Evolutionary conservation across 1,140 invertebrate genomes (phyloP).

Genomic region (Ladona fulva): DNA sequence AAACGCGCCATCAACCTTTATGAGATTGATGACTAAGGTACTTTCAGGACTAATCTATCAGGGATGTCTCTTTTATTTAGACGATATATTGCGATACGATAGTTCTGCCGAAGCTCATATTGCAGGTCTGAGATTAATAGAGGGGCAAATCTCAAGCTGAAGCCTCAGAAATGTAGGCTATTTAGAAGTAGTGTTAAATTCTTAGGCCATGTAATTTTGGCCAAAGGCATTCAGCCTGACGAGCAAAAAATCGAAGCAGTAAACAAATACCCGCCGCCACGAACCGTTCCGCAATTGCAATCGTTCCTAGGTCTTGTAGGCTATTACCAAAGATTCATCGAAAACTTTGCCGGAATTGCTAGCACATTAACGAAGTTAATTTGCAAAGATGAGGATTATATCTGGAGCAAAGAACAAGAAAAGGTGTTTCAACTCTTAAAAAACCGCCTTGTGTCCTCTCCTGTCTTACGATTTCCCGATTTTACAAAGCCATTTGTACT

Average conservation of each 20-base stretch:
- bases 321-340: neutral
- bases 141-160: neutral
- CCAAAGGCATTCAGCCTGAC: neutral
- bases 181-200: neutral
- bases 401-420: too few species aligned
- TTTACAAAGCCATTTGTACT: too few species aligned
- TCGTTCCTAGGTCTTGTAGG: neutral
- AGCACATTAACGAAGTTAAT: too few species aligned
- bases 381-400: too few species aligned
- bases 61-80: neutral
- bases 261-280: neutral
- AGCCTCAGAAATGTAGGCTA: neutral
- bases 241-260: neutral
- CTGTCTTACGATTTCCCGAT: too few species aligned
- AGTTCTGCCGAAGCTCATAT: neutral
- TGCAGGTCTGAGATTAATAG: neutral
- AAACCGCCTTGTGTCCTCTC: too few species aligned
- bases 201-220: neutral
- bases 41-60: neutral
- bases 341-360: too few species aligned
- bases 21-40: neutral
- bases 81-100: neutral
- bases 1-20: neutral
- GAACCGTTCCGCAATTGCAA: neutral
- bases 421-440: too few species aligned